Percentiles rank a stretch among this genome's conserved stretches.
phyloP scores from a whole-genome alignment of 2,888 invertebrate genomes.

The Temnothorax rugatulus region DNA sequence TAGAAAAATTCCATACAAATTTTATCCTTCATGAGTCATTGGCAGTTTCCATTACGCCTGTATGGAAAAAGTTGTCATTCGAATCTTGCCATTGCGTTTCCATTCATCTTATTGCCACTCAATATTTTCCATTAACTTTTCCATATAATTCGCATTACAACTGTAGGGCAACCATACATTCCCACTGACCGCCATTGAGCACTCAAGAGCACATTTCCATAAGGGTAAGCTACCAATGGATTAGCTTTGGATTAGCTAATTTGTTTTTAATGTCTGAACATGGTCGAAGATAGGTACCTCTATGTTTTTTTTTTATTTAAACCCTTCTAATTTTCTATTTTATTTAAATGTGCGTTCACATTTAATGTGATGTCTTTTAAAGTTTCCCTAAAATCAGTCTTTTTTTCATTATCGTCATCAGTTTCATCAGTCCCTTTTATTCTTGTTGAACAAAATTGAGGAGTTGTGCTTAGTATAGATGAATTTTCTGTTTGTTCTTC shows the following conservation, averaged over 20 bases:
- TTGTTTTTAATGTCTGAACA: not conserved
- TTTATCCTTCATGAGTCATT: no score
- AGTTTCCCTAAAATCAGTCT: not conserved
- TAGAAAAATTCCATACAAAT: no score
- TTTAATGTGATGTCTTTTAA: conserved; percentile 2
- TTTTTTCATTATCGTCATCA: not conserved
- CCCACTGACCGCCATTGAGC: no score
- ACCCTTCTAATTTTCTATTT: not conserved
- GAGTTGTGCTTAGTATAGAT: not conserved
- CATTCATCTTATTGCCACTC: no score
- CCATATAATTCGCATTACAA: no score
- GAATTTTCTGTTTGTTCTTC: not conserved
- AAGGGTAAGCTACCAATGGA: no score
- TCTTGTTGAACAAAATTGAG: conserved; percentile 2
- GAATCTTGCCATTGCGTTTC: no score
- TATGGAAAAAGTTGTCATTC: no score
- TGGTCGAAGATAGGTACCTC: not conserved
- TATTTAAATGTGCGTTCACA: not conserved
- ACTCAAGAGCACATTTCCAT: no score
- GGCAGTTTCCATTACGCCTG: no score
- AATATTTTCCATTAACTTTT: no score
- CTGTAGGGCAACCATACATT: no score
- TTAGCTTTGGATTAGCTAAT: not conserved
- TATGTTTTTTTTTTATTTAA: not conserved
- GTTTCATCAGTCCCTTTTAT: not conserved